Evolutionary conservation across 2,888 invertebrate genomes (phyloP).

Genomic region (Syritta pipiens): DNA sequence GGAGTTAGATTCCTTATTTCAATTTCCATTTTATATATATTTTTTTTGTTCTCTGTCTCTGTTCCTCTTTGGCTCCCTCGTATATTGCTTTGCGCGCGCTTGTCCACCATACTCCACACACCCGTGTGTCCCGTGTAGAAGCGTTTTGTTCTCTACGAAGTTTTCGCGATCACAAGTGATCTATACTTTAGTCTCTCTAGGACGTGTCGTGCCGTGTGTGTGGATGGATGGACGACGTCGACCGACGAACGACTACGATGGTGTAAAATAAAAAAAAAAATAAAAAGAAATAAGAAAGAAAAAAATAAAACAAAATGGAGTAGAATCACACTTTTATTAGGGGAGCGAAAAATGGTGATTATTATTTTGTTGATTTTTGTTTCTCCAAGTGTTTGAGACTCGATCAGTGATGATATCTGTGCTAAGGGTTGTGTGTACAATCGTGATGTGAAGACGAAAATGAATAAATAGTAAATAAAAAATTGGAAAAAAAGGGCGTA

Average conservation of each 20-base stretch:
- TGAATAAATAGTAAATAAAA: no score
- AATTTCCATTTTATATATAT: slow-evolving; percentile 26
- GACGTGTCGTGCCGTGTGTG: slow-evolving; percentile 69
- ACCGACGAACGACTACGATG: slow-evolving; percentile 61
- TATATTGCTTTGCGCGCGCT: slow-evolving; percentile 43
- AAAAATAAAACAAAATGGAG: slow-evolving; percentile 63
- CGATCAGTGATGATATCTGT: slow-evolving; percentile 19
- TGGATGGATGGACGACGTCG: slow-evolving; percentile 69
- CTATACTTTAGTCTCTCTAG: slow-evolving; percentile 67
- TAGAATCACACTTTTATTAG: slow-evolving; percentile 43
- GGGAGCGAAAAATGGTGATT: slow-evolving; percentile 65
- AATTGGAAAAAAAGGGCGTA: slow-evolving; percentile 57
- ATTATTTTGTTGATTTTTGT: slow-evolving; percentile 33
- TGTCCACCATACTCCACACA: slow-evolving; percentile 28
- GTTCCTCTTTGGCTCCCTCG: slow-evolving; percentile 1
- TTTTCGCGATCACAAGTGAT: slow-evolving; percentile 69
- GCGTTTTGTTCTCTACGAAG: slow-evolving; percentile 59
- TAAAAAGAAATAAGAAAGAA: slow-evolving; percentile 38
- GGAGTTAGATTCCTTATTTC: slow-evolving; percentile 69
- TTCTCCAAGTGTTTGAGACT: not conserved
- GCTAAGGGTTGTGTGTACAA: slow-evolving; percentile 16
- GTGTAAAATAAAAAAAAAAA: slow-evolving; percentile 55
- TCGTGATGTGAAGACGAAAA: not conserved
- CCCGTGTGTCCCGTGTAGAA: slow-evolving; percentile 21
- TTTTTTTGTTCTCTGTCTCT: slow-evolving; percentile 22